Evolutionary conservation across 2,797 vertebrate species (phyloP).

Genomic region (Gymnoscopelus braueri): DNA sequence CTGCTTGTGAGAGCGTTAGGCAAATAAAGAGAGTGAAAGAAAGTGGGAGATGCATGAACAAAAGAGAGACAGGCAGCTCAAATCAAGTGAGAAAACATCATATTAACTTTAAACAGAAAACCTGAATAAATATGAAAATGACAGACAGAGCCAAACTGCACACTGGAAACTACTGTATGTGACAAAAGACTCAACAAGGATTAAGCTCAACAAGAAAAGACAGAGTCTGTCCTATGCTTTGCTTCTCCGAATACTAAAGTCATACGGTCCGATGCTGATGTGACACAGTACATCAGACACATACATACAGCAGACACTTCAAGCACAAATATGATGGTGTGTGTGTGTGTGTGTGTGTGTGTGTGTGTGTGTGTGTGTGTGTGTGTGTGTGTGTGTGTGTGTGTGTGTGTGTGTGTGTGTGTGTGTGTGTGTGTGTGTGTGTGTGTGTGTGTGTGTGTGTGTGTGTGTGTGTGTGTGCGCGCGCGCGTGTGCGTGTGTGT

Average conservation of each 20-base stretch:
- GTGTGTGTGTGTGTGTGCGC: neutral
- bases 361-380: neutral
- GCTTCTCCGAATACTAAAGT: no score
- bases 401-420: conserved; percentile 11
- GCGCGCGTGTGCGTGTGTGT: conserved; percentile 16
- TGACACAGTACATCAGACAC: conserved; percentile 9
- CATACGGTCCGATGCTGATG: conserved; percentile 18
- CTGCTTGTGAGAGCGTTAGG: neutral
- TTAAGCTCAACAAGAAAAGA: no score
- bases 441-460: no score
- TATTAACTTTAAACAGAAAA: no score
- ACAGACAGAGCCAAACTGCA: no score
- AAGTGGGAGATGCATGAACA: neutral
- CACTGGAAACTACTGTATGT: no score
- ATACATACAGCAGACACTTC: conserved; percentile 32
- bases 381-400: neutral
- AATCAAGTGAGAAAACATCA: no score
- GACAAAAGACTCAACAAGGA: no score
- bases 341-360: neutral
- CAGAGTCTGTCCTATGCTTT: conserved; percentile 1
- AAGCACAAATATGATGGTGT: conserved; percentile 26
- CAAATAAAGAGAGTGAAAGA: neutral
- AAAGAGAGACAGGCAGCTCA: no score
- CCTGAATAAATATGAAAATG: no score
- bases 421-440: neutral